Conservation (phyloP, 2,888 invertebrate genomes). For the Romanomermis culicivorax region DNA sequence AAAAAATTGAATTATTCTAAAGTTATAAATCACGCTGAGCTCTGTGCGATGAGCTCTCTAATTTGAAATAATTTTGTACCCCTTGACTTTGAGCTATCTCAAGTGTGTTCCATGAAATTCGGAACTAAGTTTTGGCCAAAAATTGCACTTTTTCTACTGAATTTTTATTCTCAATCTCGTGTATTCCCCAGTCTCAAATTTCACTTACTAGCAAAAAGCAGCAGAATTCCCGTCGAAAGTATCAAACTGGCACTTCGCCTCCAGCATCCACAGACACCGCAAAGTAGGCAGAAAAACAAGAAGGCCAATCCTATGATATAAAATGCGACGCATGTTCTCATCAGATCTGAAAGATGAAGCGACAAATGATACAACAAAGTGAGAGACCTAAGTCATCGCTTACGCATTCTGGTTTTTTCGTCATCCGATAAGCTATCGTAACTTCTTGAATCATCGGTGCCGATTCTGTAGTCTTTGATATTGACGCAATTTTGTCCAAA, state of each 20-base stretch:
- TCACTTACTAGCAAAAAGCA: conserved; percentile 55
- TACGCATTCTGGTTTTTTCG: conserved; percentile 60
- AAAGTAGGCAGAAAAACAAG: conserved; percentile 78
- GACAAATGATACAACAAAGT: neutral
- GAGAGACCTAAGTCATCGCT: conserved; percentile 31
- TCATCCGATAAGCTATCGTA: conserved; percentile 56
- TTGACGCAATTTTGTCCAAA: conserved; percentile 85
- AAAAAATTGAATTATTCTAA: conserved; percentile 8
- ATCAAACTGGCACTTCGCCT: conserved; percentile 76
- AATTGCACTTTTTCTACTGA: too few relatives aligned
- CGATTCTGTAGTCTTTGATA: conserved; percentile 57
- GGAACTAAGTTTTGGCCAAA: neutral
- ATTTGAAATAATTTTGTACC: too few relatives aligned
- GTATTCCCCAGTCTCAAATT: too few relatives aligned
- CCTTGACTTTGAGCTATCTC: too few relatives aligned
- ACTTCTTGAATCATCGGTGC: conserved; percentile 56
- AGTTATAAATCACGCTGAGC: conserved; percentile 8
- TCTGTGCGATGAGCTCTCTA: neutral
- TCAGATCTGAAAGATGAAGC: conserved; percentile 43
- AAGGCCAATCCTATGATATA: conserved; percentile 77
- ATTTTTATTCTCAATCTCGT: too few relatives aligned
- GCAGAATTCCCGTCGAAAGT: conserved; percentile 70
- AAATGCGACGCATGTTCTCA: conserved; percentile 71
- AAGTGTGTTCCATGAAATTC: too few relatives aligned
- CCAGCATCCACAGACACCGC: conserved; percentile 90